Conservation (phyloP, 2,113 vertebrate genomes). For the Oreochromis niloticus region DNA sequence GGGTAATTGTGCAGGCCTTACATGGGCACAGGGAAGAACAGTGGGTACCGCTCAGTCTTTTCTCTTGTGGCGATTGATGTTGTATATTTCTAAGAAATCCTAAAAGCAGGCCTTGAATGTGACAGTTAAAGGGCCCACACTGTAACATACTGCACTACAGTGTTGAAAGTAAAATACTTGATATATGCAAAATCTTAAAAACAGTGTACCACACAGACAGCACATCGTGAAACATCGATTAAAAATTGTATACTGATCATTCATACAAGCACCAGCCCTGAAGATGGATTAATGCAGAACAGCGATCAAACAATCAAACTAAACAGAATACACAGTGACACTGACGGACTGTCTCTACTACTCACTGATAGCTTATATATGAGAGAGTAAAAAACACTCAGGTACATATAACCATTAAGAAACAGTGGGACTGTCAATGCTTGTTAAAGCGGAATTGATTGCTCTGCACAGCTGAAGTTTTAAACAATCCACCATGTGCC, state of each 20-base stretch:
- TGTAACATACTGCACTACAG: neutral
- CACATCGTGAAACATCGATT: neutral
- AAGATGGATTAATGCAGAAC: neutral
- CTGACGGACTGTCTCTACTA: neutral
- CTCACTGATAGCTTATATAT: neutral
- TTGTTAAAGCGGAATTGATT: neutral
- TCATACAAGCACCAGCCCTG: neutral
- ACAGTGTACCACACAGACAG: neutral
- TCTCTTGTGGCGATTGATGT: neutral
- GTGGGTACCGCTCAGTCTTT: neutral
- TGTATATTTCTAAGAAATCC: neutral
- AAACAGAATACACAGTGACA: neutral
- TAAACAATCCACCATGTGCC: neutral
- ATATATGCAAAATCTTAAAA: neutral
- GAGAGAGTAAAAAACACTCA: neutral
- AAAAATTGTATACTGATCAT: neutral
- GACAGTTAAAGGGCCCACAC: neutral
- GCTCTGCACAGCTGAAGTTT: neutral
- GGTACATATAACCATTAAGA: neutral
- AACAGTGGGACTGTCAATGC: neutral
- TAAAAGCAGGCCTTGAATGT: neutral
- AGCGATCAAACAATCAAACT: neutral
- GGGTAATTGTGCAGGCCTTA: slow-evolving; percentile 42
- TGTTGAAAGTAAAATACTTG: neutral
- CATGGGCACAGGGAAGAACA: slow-evolving; percentile 6